Evolutionary conservation across 1,140 invertebrate species (phyloP), one percentile per base, ranked within the genome.

Genomic region (Papilio polytes): DNA sequence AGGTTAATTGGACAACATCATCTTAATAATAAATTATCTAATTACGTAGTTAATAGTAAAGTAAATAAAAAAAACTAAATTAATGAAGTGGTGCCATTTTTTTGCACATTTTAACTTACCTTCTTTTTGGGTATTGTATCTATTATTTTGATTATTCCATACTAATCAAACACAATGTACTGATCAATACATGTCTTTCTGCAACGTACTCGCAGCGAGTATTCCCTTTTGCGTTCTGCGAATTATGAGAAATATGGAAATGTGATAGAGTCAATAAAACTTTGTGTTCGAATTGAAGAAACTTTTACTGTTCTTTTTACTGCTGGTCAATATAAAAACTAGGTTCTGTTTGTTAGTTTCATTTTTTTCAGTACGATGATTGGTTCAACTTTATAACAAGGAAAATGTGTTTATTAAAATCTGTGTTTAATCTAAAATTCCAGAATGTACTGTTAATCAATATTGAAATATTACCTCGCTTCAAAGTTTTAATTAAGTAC

Each of bases 241-340:
- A 20, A 56, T 18, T 56, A 20, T 20, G 18, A 8, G 53, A 15
- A 48, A 48, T 63, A 63, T 63, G 59, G 59, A 63, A 63, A 63
- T 63, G 8, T 63, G 59, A 63, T 63, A 63, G 20, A 63, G 22
- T 63, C 59, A 63, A 63, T 63, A 63, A 63, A 63, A 63, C 59
- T 63, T 63, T 63, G 59, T 26, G 15, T 26, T 63, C 9, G 59
- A 63, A 26, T 63, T 26, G 53, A 3, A 26, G 2, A 18, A 63
- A 63, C 9, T 22, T 63, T 63, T 63, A 63, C 31, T 63, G 59
- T 63, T 12, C 0, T 22, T 63, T 63, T 63, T 26, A 63, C 20
- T 18, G 18, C 10, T 26, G 3, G 22, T 2, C 59, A 26, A 63
- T 41, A 8, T 63, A 63, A 63, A 10, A 63, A 26, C 10, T 63